A percentile compares a stretch with the other conserved stretches of the same genome.
Evolutionary conservation across 1,140 invertebrate genomes (phyloP).

Genomic region (Arion vulgaris): DNA sequence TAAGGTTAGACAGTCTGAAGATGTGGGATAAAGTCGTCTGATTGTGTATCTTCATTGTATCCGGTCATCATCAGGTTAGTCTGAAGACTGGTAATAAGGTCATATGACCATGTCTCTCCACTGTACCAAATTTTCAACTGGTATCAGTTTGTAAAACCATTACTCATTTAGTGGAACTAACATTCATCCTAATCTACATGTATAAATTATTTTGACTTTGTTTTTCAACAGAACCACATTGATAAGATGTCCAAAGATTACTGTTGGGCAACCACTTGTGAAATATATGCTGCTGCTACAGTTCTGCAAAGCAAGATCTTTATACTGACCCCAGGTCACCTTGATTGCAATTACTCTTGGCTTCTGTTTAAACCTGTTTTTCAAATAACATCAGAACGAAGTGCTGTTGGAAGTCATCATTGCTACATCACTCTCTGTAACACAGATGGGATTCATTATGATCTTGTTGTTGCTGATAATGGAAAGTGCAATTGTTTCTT

Average conservation of each 20-base stretch:
- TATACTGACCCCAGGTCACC: slow-evolving; percentile 60
- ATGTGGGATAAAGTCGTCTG: too few relatives aligned
- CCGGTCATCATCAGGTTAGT: too few relatives aligned
- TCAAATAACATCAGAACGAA: not conserved
- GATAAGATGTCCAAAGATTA: slow-evolving; percentile 54
- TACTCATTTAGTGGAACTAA: too few relatives aligned
- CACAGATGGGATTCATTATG: slow-evolving; percentile 66
- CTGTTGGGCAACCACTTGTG: slow-evolving; percentile 65
- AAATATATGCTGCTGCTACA: slow-evolving; percentile 66
- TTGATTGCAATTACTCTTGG: slow-evolving; percentile 58
- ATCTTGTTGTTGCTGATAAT: slow-evolving; percentile 52
- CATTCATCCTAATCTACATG: too few relatives aligned
- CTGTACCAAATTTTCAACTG: too few relatives aligned
- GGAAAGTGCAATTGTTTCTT: slow-evolving; percentile 55
- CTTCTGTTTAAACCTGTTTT: slow-evolving; percentile 51
- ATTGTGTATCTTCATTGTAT: too few relatives aligned
- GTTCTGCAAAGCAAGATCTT: slow-evolving; percentile 61
- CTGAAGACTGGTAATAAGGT: too few relatives aligned
- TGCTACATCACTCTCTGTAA: slow-evolving; percentile 63
- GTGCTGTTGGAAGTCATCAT: slow-evolving; percentile 18
- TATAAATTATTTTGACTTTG: not conserved
- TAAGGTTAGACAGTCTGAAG: too few relatives aligned
- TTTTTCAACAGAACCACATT: slow-evolving; percentile 48
- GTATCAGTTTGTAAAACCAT: too few relatives aligned
- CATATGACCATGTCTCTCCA: too few relatives aligned